A percentile compares a stretch with the other conserved stretches of the same genome.
Conservation (phyloP, 2,888 invertebrate species). For the Leptinotarsa peninsularis region DNA sequence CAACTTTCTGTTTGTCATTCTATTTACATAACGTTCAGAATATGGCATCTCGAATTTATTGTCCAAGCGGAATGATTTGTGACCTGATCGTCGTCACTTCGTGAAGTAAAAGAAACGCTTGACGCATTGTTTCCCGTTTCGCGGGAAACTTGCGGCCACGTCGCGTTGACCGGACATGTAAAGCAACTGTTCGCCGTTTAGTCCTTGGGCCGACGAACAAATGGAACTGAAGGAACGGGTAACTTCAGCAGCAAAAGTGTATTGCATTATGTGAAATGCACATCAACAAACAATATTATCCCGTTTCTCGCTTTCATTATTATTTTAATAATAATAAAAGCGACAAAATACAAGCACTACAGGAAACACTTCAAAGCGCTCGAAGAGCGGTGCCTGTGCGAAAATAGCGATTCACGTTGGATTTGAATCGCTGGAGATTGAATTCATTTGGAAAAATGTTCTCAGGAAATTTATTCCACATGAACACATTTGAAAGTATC, state of each 20-base stretch:
- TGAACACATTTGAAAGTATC: no score
- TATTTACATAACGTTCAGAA: conserved; percentile 38
- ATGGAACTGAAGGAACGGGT: neutral
- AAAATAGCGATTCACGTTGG: no score
- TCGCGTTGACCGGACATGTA: conserved; percentile 57
- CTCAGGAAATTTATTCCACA: no score
- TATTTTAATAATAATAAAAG: no score
- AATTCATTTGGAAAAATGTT: no score
- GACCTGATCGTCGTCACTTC: conserved; percentile 48
- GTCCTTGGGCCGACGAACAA: conserved; percentile 27
- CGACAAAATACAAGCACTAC: no score
- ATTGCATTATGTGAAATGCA: no score
- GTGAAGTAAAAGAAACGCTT: conserved; percentile 54
- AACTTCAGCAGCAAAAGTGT: neutral
- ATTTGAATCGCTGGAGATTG: no score
- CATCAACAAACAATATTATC: no score
- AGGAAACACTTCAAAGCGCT: no score
- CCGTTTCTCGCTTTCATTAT: no score
- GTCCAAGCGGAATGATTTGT: conserved; percentile 52
- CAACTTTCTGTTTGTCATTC: conserved; percentile 27
- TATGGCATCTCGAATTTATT: conserved; percentile 46
- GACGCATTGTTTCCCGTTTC: conserved; percentile 58
- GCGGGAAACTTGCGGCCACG: conserved; percentile 48
- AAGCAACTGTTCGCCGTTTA: conserved; percentile 56
- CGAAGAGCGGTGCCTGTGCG: no score